Conservation (phyloP, 2,113 vertebrate genomes). For the Xiphias gladius region DNA sequence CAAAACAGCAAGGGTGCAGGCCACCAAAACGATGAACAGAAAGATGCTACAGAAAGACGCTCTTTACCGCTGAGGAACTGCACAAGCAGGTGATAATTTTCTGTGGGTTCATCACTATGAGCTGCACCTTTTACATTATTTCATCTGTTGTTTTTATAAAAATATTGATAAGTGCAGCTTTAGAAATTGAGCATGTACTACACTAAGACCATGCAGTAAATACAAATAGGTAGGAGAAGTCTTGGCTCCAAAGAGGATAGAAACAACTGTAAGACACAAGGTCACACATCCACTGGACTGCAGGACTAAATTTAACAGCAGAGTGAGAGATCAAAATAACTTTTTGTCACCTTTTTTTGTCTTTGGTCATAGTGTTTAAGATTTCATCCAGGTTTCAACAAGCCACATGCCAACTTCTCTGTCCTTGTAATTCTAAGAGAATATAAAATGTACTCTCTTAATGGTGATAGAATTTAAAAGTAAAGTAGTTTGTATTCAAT, state of each 20-base stretch:
- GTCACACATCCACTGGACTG: neutral
- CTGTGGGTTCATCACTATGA: neutral
- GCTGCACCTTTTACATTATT: neutral
- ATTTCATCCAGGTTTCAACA: slow-evolving; percentile 25
- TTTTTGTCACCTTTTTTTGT: slow-evolving; percentile 15
- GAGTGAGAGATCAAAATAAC: slow-evolving; percentile 26
- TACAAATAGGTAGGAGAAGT: neutral
- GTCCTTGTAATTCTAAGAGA: slow-evolving; percentile 4
- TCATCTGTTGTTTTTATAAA: neutral
- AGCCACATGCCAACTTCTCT: neutral
- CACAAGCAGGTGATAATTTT: neutral
- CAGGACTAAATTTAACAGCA: slow-evolving; percentile 4
- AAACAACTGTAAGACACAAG: slow-evolving; percentile 34
- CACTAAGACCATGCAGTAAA: neutral
- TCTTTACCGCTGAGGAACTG: neutral
- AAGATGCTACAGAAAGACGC: neutral
- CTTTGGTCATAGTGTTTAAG: neutral
- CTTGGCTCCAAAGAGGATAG: slow-evolving; percentile 7
- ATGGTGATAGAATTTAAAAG: slow-evolving; percentile 20
- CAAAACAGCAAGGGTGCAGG: neutral
- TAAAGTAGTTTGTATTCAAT: slow-evolving; percentile 3
- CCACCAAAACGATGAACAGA: neutral
- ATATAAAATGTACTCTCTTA: slow-evolving; percentile 1
- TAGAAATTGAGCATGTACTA: neutral
- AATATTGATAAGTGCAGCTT: slow-evolving; percentile 2